Base-by-base conservation (phyloP, 2,797 vertebrate species). In the Anisognathus igniventris region DNA sequence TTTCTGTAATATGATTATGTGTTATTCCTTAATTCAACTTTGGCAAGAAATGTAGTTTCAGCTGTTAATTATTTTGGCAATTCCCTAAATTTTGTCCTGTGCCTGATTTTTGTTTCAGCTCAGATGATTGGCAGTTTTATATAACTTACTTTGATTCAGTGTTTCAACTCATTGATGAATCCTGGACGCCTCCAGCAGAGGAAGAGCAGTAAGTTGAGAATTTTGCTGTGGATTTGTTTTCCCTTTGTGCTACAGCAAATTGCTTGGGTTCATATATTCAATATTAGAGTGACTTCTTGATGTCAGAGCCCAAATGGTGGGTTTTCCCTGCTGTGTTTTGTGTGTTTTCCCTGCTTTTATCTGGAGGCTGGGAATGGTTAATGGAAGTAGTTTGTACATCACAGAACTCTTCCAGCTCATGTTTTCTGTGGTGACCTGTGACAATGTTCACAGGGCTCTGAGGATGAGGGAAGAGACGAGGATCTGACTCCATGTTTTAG, bases 71-170 rank as follows among this genome's bases (percentile, higher is more conserved):
- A 12, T 47, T 71, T 35, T 33, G 30, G 31, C 76, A 81, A 12
- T 57, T 78, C 51, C 37, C 95, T 97, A 47, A 96, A 88, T 83
- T 70, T 92, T 66, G 22, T 70, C 51, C 20, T 84, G 28, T 86
- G 74, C 53, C 30, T 78, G 51, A 62, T 96, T 94, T 97, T 96
- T 98, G 93, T 97, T 98, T 87, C 96, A 99, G 99, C 97, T 99
- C 99, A 87, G 99, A 99, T 97, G 99, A 99, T 93, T 99, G 99
- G 99, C 99, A 99, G 97, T 99, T 99, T 97, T 99, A 99, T 91
- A 96, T 99, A 73, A 98, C 98, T 86, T 99, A 99, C 96, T 99
- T 99, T 54, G 99, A 99, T 97, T 99, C 99, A 51, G 97, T 99
- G 88, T 99, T 99, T 95, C 98, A 99, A 94, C 98, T 99, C 78